phyloP scores from a whole-genome alignment of 2,797 vertebrate species.

The Triplophysa bombifrons region DNA sequence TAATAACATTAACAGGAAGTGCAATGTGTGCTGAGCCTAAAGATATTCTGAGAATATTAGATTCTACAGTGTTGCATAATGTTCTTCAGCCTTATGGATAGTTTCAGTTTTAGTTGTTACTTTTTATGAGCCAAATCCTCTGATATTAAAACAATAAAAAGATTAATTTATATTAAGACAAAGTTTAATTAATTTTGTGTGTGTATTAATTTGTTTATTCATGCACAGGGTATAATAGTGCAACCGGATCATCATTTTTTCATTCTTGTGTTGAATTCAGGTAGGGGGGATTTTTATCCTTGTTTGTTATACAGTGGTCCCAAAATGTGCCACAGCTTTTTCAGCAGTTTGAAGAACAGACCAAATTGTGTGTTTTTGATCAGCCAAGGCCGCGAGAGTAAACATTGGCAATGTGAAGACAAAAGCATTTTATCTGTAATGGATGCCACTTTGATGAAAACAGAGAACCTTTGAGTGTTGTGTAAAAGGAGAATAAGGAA shows the following conservation, averaged over 20 bases:
- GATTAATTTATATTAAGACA: background rate
- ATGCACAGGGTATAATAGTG: background rate
- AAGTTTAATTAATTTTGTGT: background rate
- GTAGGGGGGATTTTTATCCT: conserved; percentile 20
- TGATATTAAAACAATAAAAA: background rate
- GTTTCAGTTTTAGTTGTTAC: background rate
- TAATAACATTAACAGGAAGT: conserved; percentile 34
- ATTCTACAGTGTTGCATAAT: conserved; percentile 15
- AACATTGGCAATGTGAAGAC: conserved; percentile 33
- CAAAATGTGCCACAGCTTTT: conserved; percentile 17
- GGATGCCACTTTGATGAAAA: conserved; percentile 27
- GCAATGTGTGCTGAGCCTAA: conserved; percentile 11
- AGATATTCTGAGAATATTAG: conserved; percentile 21
- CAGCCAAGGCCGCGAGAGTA: conserved; percentile 14
- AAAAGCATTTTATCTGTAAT: conserved; percentile 32
- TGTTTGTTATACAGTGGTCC: background rate
- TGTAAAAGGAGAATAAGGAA: conserved; percentile 21
- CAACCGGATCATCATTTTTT: background rate
- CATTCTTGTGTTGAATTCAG: conserved; percentile 9
- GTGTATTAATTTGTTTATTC: background rate
- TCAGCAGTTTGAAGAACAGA: conserved; percentile 38
- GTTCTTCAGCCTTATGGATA: conserved; percentile 4
- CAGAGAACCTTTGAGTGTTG: conserved; percentile 10
- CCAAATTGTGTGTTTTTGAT: conserved; percentile 41
- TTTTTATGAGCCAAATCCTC: background rate